Evolutionary conservation across 2,888 invertebrate genomes (phyloP).

Genomic region (Ochropacha duplaris): DNA sequence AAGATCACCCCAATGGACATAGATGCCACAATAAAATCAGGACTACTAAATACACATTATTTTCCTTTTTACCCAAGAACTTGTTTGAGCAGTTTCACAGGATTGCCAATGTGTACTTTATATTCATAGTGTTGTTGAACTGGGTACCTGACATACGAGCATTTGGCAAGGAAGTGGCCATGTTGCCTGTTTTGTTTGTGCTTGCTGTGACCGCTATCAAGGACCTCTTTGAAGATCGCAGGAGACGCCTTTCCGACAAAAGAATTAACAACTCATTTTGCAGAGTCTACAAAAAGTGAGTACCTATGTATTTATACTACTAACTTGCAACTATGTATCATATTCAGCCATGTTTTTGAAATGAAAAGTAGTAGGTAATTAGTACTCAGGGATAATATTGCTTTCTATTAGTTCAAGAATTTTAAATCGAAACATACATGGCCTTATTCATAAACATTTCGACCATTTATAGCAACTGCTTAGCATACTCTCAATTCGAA

Average conservation of each 20-base stretch:
- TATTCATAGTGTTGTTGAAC: slow-evolving; percentile 97
- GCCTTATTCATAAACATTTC: too few relatives aligned
- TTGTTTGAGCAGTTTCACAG: slow-evolving; percentile 98
- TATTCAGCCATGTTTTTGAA: too few relatives aligned
- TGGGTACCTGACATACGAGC: slow-evolving; percentile 98
- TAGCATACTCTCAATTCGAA: too few relatives aligned
- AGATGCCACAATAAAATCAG: slow-evolving; percentile 93
- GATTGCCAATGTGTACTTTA: slow-evolving; percentile 98
- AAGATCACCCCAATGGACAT: slow-evolving; percentile 92
- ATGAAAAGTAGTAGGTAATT: too few relatives aligned
- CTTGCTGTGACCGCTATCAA: slow-evolving; percentile 96
- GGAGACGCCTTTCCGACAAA: slow-evolving; percentile 94
- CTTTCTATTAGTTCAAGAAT: too few relatives aligned
- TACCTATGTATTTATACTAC: slow-evolving; percentile 20
- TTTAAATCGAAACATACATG: too few relatives aligned
- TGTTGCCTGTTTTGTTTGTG: slow-evolving; percentile 97
- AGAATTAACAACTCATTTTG: slow-evolving; percentile 97
- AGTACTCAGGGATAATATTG: too few relatives aligned
- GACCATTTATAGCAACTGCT: too few relatives aligned
- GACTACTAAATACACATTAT: slow-evolving; percentile 96
- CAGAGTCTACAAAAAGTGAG: slow-evolving; percentile 94
- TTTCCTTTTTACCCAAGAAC: slow-evolving; percentile 98
- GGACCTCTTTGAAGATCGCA: slow-evolving; percentile 96
- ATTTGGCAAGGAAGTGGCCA: slow-evolving; percentile 97
- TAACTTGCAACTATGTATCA: too few relatives aligned